These are phyloP conservation scores for Empidonax traillii DNA, from an alignment of 2,113 vertebrate species.

Conservation along the genomic window DNA sequence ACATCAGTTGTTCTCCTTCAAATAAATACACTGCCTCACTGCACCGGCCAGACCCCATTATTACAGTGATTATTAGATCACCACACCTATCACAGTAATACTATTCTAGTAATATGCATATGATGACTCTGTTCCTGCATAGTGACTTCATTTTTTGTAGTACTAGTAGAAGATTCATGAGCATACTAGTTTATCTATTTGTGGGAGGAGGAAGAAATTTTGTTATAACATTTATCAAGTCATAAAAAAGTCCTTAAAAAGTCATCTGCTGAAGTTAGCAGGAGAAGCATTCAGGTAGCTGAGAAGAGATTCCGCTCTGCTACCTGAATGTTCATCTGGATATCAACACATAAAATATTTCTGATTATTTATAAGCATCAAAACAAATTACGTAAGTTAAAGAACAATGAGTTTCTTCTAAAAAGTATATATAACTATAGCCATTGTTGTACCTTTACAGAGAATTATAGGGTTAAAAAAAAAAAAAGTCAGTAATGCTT, in stretches of 20 bases:
- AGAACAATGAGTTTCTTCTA: background rate
- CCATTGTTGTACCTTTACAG: background rate
- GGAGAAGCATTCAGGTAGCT: background rate
- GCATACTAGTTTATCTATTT: background rate
- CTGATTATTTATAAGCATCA: background rate
- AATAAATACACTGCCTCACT: background rate
- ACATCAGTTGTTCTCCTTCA: background rate
- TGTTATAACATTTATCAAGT: background rate
- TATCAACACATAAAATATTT: background rate
- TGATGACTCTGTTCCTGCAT: background rate
- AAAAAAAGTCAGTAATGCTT: background rate
- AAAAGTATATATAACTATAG: background rate
- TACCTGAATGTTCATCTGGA: background rate
- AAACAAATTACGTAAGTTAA: background rate
- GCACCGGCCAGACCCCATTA: background rate
- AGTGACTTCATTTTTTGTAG: background rate
- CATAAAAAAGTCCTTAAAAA: background rate
- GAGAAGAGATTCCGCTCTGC: background rate
- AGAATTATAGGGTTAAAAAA: background rate
- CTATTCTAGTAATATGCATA: background rate
- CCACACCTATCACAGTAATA: background rate
- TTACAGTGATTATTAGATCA: background rate
- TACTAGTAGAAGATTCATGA: background rate
- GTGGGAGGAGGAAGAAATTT: background rate
- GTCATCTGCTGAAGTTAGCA: background rate